Base-by-base conservation (phyloP, 1,140 invertebrate species). In the Agrilus planipennis region DNA sequence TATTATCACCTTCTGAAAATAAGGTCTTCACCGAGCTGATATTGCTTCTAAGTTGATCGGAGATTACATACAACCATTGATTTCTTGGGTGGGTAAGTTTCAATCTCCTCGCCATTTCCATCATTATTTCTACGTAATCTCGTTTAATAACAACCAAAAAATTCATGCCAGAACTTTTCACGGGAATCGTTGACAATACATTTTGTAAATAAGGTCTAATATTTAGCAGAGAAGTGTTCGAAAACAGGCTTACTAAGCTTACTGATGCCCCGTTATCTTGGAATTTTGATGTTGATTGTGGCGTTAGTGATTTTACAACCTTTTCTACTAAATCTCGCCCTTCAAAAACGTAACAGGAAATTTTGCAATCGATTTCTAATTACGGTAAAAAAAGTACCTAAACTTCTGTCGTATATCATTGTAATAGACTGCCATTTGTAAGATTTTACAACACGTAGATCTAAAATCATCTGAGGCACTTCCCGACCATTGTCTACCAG, bases 61-160 rank as follows among this genome's bases (percentile, higher is more conserved):
- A 69, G n/a, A 86, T 64, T 29, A 88, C 62, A 51, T 82, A 87
- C 9, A 88, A 55, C 84, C 84, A 89, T 53, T 88, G 83, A 37
- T 74, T 81, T 35, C 69, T 65, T 0, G 79, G 76, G 45, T 77
- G 69, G 0, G 79, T 73, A 67, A 89, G 70, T 15, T 67, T 62
- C 19, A 77, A 53, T 0, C 71, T 62, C 44, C 77, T 77, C 0
- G 79, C 81, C 9, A 71, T 68, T 51, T 81, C 73, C 46, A 82
- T 72, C n/a, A 86, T 65, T 0, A 68, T 65, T 5, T 70, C 44
- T 28, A 70, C 51, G 43, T 69, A 39, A 42, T 68, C 46, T 47
- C 61, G 34, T 43, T 53, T 56, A 43, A 71, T 60, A 20, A 60
- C 50, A 4, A 52, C 57, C 29, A 61, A 45, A 44, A 58, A 61